These are phyloP conservation scores for Myotis daubentonii DNA, from an alignment of 2,797 vertebrate species.

Conservation along the genomic window DNA sequence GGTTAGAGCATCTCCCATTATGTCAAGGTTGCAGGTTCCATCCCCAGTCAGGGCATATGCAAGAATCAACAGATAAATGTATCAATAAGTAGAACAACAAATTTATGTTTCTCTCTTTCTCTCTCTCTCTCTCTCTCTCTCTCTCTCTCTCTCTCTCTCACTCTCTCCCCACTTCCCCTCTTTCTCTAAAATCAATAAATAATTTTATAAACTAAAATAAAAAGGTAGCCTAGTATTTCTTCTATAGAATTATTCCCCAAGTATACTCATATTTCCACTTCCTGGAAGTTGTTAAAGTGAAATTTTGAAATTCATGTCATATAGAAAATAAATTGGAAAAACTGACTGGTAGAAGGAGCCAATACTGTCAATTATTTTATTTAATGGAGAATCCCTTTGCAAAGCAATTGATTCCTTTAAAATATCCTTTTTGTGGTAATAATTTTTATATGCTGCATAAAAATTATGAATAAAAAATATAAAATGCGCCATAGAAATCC, in stretches of 20 bases:
- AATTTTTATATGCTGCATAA: neutral
- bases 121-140: no score
- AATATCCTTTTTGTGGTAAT: constrained; percentile 15
- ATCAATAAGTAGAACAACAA: neutral
- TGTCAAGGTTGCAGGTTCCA: neutral
- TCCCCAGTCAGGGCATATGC: neutral
- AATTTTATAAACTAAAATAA: neutral
- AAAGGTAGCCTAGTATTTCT: neutral
- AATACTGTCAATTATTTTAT: neutral
- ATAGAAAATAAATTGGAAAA: constrained; percentile 9
- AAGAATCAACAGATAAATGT: neutral
- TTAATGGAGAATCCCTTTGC: neutral
- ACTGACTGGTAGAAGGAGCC: neutral
- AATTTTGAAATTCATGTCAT: neutral
- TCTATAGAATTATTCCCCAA: neutral
- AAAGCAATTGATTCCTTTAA: neutral
- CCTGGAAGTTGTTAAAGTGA: neutral
- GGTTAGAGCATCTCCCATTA: neutral
- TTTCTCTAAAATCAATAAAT: neutral
- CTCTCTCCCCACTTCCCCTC: neutral
- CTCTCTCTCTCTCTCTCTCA: neutral
- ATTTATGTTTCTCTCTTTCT: neutral
- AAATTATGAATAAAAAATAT: neutral
- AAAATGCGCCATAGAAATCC: neutral
- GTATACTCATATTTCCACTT: neutral